phyloP scores from a whole-genome alignment of 2,797 vertebrate genomes.

The Malurus splendens region DNA sequence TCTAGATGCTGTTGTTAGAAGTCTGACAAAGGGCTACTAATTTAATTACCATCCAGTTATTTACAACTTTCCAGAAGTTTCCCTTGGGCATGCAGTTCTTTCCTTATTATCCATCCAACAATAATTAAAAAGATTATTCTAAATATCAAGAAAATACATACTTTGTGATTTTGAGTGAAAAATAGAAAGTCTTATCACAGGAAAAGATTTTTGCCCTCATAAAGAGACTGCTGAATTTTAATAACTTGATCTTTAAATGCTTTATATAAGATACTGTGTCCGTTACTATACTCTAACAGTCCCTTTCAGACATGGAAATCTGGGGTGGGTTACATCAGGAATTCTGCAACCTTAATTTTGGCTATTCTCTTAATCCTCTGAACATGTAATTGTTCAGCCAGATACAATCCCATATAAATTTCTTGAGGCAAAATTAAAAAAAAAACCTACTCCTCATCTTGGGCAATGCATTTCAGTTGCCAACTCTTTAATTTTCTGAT shows the following conservation, averaged over 20 bases:
- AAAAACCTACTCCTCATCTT: background rate
- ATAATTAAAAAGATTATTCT: background rate
- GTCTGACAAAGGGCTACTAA: background rate
- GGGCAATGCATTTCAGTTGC: background rate
- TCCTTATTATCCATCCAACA: background rate
- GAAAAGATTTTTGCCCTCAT: background rate
- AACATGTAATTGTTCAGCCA: background rate
- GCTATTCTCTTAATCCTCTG: background rate
- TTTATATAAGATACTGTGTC: background rate
- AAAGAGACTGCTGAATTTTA: background rate
- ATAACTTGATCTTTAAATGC: background rate
- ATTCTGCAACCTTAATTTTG: background rate
- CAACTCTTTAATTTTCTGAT: background rate
- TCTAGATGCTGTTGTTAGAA: background rate
- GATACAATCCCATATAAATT: background rate
- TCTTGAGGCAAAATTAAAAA: background rate
- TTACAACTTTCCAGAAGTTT: background rate
- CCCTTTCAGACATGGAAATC: background rate
- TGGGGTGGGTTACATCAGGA: background rate
- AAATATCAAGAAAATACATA: background rate
- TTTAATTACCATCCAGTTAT: background rate
- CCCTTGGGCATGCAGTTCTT: background rate
- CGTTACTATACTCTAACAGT: background rate
- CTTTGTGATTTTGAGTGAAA: background rate
- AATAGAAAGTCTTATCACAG: background rate